Evolutionary conservation across 2,888 invertebrate genomes (phyloP), one percentile per base, ranked within the genome.

Genomic region (Drosophila lutescens): DNA sequence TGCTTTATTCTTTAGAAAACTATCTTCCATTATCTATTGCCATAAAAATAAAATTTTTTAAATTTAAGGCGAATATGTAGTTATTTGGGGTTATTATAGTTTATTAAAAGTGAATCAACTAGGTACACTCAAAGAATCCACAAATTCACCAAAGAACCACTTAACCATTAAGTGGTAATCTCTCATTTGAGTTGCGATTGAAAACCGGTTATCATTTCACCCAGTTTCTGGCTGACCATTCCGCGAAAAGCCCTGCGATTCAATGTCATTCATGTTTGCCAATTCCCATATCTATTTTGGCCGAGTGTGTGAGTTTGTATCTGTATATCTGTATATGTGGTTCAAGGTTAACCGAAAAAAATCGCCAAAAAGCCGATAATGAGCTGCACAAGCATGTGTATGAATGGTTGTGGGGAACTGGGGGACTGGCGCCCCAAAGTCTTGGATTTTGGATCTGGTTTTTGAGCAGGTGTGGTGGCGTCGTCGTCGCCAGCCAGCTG

Each of bases 341-440:
- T 87, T 88, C 88, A 88, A 88, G 88, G 88, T 88, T 81, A 80
- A 66, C 13, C 34, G 34, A 34, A 34, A 56, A 67, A 76, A 75
- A 76, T 70, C 67, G 75, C 55, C 76, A 76, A 56, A 63, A 78
- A 56, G 59, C 59, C 78, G 74, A 83, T 86, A 88, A 89, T 86
- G 74, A 78, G 55, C 66, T 72, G 74, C 20, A 66, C 88, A 86
- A 89, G 80, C 74, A 77, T 63, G 63, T 63, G 26, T 49, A 34
- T 41, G 55, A 50, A 38, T 65, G 32, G 23, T 51, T 34, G 34
- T 17, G 26, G 13, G 10, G 23, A 1, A 54, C 26, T 17, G 9
- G 30, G 41, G 49, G 74, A 62, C 23, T 32, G 62, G 65, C 82
- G 73, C 41, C 84, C 10, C 40, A 13, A 44, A 58, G 84, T 86